These are phyloP conservation scores for Leucoraja erinaceus DNA, from an alignment of 2,113 vertebrate genomes.

Conservation along the genomic window DNA sequence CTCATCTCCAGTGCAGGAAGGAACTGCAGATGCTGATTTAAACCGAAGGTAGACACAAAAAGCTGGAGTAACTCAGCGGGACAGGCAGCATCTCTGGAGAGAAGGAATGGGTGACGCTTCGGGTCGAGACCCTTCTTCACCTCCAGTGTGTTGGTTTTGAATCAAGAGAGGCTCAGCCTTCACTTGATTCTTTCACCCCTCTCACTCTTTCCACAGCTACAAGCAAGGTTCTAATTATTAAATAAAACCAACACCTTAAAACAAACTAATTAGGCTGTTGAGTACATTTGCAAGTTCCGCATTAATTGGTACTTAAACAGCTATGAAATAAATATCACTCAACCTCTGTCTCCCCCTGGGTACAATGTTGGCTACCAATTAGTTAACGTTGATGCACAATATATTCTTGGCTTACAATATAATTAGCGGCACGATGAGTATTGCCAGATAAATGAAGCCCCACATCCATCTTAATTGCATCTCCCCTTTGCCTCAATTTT, in stretches of 20 bases:
- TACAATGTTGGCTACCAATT: too few relatives aligned
- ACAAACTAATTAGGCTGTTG: background rate
- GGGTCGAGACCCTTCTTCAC: too few relatives aligned
- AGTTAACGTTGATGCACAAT: background rate
- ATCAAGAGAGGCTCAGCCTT: too few relatives aligned
- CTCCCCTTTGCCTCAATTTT: background rate
- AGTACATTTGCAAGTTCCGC: background rate
- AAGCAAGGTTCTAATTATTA: background rate
- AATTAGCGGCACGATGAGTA: background rate
- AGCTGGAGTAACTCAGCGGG: too few relatives aligned
- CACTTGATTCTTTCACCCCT: too few relatives aligned
- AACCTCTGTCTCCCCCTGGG: background rate
- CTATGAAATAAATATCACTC: background rate
- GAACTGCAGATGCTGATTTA: too few relatives aligned
- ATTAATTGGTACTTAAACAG: background rate
- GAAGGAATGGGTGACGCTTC: too few relatives aligned
- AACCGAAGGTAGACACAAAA: too few relatives aligned
- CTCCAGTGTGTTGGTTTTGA: too few relatives aligned
- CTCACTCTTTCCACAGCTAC: too few relatives aligned
- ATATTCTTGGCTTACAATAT: background rate
- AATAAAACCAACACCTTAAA: background rate
- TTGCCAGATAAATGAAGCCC: background rate
- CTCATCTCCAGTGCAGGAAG: too few relatives aligned
- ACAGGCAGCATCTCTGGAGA: too few relatives aligned
- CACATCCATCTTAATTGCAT: background rate